Conservation (phyloP, 1,140 invertebrate genomes). For the Lordiphosa stackelbergi region DNA sequence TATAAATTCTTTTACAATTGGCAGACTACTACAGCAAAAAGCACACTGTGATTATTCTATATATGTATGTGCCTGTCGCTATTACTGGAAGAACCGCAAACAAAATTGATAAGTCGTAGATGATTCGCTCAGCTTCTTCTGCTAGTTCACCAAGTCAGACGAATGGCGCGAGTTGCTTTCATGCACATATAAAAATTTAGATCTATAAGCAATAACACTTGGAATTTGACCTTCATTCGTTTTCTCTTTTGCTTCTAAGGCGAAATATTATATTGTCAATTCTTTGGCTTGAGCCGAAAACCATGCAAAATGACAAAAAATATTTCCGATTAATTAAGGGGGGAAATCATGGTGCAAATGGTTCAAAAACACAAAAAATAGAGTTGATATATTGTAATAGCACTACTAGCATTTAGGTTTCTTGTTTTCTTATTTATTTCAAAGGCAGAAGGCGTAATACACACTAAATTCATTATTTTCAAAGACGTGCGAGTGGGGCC, state of each 20-base stretch:
- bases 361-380: conserved; percentile 9
- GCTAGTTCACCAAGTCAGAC: conserved; percentile 48
- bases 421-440: conserved; percentile 29
- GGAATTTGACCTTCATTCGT: conserved; percentile 68
- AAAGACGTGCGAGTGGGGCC: conserved; percentile 23
- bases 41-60: conserved; percentile 56
- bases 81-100: conserved; percentile 61
- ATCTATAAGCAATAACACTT: conserved; percentile 75
- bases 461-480: conserved; percentile 53
- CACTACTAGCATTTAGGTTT: conserved; percentile 31
- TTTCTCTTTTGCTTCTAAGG: conserved; percentile 72
- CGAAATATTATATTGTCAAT: conserved; percentile 77
- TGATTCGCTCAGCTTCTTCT: conserved; percentile 28
- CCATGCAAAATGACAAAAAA: conserved; percentile 76
- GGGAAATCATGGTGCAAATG: conserved; percentile 6
- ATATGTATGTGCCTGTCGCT: conserved; percentile 8
- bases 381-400: conserved; percentile 7
- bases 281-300: conserved; percentile 76
- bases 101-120: conserved; percentile 46
- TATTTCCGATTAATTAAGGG: conserved; percentile 55
- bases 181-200: conserved; percentile 70
- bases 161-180: conserved; percentile 35
- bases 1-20: conserved; percentile 74
- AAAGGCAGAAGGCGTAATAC: conserved; percentile 68
- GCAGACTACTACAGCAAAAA: conserved; percentile 71